Evolutionary conservation across 2,113 vertebrate species (phyloP).

Genomic region (Melanocharis versteri): DNA sequence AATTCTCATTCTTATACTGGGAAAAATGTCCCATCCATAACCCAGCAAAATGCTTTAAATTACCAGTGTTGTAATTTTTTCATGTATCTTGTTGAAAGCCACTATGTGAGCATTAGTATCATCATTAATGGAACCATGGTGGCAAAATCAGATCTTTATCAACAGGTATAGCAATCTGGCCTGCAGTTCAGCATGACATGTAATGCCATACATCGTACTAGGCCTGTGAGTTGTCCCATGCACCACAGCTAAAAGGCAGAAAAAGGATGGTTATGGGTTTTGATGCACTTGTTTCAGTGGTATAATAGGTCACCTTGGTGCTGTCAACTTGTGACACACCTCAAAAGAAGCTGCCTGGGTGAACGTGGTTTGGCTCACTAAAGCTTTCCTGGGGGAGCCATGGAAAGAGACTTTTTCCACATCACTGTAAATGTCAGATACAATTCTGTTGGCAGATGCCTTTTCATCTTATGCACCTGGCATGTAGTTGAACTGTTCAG

Average conservation of each 20-base stretch:
- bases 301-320: background rate
- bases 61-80: background rate
- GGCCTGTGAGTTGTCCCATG: background rate
- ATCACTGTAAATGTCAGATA: background rate
- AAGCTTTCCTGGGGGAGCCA: background rate
- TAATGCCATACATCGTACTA: accelerated
- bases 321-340: background rate
- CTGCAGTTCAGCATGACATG: background rate
- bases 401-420: background rate
- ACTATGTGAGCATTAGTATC: background rate
- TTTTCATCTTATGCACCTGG: background rate
- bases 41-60: background rate
- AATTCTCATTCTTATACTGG: background rate
- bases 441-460: background rate
- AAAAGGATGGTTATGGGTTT: background rate
- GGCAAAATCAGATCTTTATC: background rate
- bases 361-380: background rate
- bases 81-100: background rate
- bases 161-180: background rate
- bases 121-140: background rate
- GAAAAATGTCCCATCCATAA: background rate
- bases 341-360: background rate
- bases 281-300: background rate
- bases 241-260: background rate
- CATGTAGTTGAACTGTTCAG: background rate